Evolutionary conservation across 2,113 vertebrate species (phyloP).

Genomic region (Poeciliopsis turrubarensis): DNA sequence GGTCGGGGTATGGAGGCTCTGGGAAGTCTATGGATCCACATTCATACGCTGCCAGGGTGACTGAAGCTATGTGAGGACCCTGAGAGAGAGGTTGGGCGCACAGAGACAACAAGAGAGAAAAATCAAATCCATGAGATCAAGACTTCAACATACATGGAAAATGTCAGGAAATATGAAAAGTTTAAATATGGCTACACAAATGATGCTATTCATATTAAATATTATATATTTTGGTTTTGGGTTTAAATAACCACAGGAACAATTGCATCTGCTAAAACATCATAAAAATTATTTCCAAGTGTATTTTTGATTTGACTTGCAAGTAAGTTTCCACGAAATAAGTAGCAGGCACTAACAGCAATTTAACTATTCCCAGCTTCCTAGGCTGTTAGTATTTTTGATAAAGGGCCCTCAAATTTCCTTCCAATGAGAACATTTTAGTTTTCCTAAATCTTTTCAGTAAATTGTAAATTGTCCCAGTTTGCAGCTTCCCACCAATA

Average conservation of each 20-base stretch:
- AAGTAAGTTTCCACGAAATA: too few relatives aligned
- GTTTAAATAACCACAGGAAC: too few relatives aligned
- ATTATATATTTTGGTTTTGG: too few relatives aligned
- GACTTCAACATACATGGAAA: too few relatives aligned
- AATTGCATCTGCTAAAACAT: too few relatives aligned
- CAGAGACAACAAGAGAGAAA: not conserved
- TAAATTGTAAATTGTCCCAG: not conserved
- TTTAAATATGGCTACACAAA: not conserved
- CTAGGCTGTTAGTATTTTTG: too few relatives aligned
- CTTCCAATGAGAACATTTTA: not conserved
- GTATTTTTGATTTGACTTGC: too few relatives aligned
- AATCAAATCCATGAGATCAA: not conserved
- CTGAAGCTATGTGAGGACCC: conserved; percentile 99
- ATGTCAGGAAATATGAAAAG: not conserved
- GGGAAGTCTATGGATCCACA: conserved; percentile 97
- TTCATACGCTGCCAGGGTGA: conserved; percentile 97
- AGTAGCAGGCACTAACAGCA: too few relatives aligned
- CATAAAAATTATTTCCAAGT: too few relatives aligned
- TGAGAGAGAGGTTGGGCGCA: conserved; percentile 59
- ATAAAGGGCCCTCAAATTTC: too few relatives aligned
- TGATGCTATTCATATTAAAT: too few relatives aligned
- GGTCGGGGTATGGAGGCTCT: conserved; percentile 96
- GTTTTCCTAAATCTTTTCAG: not conserved
- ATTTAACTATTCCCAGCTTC: too few relatives aligned
- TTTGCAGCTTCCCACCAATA: not conserved